Evolutionary conservation across 2,797 vertebrate genomes (phyloP).

Genomic region (Tachyglossus aculeatus): DNA sequence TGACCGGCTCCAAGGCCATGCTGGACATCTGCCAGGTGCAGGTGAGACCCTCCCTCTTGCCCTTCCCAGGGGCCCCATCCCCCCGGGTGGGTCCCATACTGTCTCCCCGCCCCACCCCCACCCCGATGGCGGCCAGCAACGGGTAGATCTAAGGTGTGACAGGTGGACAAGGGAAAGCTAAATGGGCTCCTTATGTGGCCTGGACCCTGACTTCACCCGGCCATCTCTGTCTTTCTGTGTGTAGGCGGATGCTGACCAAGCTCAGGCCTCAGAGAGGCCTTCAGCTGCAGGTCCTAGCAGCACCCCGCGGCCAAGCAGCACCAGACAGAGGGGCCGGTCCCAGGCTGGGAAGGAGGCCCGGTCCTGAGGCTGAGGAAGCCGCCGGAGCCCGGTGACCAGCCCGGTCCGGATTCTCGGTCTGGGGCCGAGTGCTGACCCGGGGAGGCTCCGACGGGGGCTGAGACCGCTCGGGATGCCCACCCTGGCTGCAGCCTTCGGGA

Average conservation of each 20-base stretch:
- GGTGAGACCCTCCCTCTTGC: constrained; percentile 62
- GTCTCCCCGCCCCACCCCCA: too few relatives aligned
- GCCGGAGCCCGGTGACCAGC: not conserved
- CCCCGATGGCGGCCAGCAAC: too few relatives aligned
- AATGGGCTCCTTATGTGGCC: not conserved
- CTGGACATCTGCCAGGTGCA: constrained; percentile 75
- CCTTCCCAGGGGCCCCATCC: not conserved
- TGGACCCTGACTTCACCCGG: too few relatives aligned
- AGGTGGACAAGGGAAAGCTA: not conserved
- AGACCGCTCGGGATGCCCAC: too few relatives aligned
- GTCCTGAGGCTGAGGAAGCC: not conserved
- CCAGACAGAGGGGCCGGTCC: not conserved
- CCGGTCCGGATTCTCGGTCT: too few relatives aligned
- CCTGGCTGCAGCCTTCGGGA: too few relatives aligned
- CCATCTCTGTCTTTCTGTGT: too few relatives aligned
- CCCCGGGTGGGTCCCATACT: not conserved
- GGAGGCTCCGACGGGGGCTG: too few relatives aligned
- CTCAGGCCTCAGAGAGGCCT: too few relatives aligned
- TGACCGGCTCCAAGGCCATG: constrained; percentile 74
- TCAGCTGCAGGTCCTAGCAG: not conserved
- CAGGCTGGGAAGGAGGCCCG: not conserved
- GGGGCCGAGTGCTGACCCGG: too few relatives aligned
- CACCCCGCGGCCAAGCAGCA: not conserved
- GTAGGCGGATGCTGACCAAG: too few relatives aligned
- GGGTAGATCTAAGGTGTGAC: accelerated